Evolutionary conservation across 2,888 invertebrate species (phyloP).

Genomic region (Pecten maximus): DNA sequence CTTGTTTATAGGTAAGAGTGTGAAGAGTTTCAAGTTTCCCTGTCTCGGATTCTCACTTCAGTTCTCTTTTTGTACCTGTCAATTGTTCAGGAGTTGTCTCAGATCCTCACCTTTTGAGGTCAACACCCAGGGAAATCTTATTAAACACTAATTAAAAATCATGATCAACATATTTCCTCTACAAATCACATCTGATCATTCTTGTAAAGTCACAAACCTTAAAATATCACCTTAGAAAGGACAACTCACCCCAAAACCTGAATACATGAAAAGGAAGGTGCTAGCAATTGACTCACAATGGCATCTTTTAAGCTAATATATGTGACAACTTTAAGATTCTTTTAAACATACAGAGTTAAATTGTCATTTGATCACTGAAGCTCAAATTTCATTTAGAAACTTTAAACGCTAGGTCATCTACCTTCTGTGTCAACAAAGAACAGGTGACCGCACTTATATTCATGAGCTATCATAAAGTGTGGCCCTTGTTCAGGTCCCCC

Average conservation of each 20-base stretch:
- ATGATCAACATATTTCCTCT: not conserved
- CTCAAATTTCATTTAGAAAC: slow-evolving; percentile 8
- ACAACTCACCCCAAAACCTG: not conserved
- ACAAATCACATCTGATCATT: slow-evolving; percentile 7
- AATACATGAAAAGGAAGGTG: not conserved
- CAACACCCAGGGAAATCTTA: not conserved
- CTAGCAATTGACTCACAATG: not conserved
- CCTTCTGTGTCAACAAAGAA: not conserved
- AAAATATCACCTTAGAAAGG: not conserved
- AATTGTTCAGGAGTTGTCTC: not conserved
- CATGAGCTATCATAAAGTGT: not conserved
- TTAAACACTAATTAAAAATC: not conserved
- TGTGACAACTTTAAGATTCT: slow-evolving; percentile 20
- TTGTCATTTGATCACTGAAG: not conserved
- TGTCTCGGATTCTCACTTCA: not conserved
- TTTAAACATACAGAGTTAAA: not conserved
- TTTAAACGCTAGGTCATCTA: slow-evolving; percentile 29
- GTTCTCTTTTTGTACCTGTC: not conserved
- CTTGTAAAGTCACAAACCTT: not conserved
- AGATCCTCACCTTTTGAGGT: not conserved
- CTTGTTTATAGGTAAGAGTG: not conserved
- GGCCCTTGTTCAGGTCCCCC: not conserved
- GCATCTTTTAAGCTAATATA: not conserved
- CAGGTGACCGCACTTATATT: not conserved
- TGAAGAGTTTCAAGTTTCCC: not conserved